Conservation (phyloP, 2,888 invertebrate species). For the Dione juno region DNA sequence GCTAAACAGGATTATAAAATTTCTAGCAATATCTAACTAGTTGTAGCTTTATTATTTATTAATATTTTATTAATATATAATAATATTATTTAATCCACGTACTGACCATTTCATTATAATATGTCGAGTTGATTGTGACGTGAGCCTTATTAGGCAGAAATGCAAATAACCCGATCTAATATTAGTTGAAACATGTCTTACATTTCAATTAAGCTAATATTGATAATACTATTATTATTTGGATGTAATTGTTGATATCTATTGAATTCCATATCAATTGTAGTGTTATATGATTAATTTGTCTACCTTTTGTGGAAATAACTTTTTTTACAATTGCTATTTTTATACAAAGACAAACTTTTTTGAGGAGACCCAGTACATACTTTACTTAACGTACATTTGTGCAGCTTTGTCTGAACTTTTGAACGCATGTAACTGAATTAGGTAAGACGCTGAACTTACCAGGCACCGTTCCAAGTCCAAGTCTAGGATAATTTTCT, state of each 20-base stretch:
- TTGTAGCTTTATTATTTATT: too few species aligned
- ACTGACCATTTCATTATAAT: background rate
- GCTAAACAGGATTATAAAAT: too few species aligned
- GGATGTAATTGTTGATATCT: background rate
- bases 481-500: slow-evolving; percentile 14
- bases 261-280: slow-evolving; percentile 18
- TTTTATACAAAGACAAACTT: too few species aligned
- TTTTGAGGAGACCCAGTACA: background rate
- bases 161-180: slow-evolving; percentile 20
- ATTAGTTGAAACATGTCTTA: slow-evolving; percentile 20
- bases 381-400: background rate
- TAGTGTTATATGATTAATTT: background rate
- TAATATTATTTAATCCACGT: slow-evolving; percentile 2
- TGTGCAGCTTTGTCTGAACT: slow-evolving; percentile 18
- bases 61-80: background rate
- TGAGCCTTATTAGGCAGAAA: slow-evolving; percentile 11
- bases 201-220: slow-evolving; percentile 22
- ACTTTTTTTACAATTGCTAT: too few species aligned
- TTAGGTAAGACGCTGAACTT: slow-evolving; percentile 16
- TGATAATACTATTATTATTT: background rate
- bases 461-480: slow-evolving; percentile 15
- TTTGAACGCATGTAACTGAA: slow-evolving; percentile 24
- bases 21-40: too few species aligned
- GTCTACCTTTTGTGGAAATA: too few species aligned
- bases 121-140: background rate